Base-by-base conservation (phyloP, 2,797 vertebrate genomes). In the Sebastes nivosus region DNA sequence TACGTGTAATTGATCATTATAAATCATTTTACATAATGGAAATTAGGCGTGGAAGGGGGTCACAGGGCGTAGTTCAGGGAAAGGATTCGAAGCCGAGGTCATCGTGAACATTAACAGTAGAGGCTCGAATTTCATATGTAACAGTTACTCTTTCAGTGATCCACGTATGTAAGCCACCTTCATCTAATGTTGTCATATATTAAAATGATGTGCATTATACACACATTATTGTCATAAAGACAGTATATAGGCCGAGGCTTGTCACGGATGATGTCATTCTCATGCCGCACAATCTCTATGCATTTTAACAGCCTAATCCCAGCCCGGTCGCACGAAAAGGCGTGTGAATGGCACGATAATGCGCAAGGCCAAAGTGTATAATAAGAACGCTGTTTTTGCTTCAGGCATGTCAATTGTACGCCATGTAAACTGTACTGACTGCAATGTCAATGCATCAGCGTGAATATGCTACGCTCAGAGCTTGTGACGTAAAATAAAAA, bases 11-110 rank as follows among this genome's bases (percentile, higher is more conserved):
- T 80, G 84, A 88, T 90, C 61, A 42, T 83, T 80, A 81, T 89
- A 88, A 89, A 90, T 90, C 54, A 89, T 85, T 87, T 81, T 82
- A 79, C 73, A 77, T 72, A 75, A 89, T 77, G 64, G 79, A 86
- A 91, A 91, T 93, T 87, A 86, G 72, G 59, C 50, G 12, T 77
- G 65, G 67, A 87, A 75, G 18, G 73, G 54, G 85, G 78, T 82
- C 79, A 81, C 63, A 69, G 77, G 70, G 72, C 58, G 61, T 12
- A 72, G 67, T 25, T 24, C 66, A 83, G 63, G 38, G 59, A 59
- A n/a, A 83, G 34, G 24, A 58, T 67, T 79, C 75, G 52, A 88
- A 64, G 57, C 52, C 5, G 3, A 34, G 63, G 77, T 84, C 75
- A 80, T 85, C 67, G 52, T 32, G 58, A 66, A 71, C 67, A 65